Conservation (phyloP, 2,113 vertebrate species). For the Heterochromis multidens region DNA sequence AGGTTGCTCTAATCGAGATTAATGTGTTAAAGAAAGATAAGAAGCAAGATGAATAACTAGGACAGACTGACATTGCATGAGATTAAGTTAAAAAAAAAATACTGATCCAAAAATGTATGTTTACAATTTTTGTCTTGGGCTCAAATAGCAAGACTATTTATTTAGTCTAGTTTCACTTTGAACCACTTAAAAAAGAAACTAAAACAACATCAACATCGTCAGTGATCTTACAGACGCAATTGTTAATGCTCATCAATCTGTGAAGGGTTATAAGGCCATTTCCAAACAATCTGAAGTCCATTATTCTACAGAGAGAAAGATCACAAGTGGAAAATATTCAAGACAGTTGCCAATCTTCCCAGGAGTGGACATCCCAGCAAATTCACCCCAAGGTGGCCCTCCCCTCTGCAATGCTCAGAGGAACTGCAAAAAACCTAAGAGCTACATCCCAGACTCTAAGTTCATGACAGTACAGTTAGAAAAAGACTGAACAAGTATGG, state of each 20-base stretch:
- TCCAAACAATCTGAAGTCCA: not conserved
- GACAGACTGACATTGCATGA: not conserved
- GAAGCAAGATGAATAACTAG: not conserved
- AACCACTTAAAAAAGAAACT: not conserved
- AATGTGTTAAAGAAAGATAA: conserved; percentile 12
- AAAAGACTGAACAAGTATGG: not conserved
- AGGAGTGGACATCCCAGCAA: not conserved
- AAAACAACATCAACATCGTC: not conserved
- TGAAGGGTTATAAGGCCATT: not conserved
- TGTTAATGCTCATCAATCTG: not conserved
- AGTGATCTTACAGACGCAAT: not conserved
- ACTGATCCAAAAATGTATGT: not conserved
- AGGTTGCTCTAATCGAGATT: not conserved
- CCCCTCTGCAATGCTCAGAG: not conserved
- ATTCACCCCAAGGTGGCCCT: not conserved
- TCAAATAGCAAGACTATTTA: not conserved
- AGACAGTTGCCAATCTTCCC: not conserved
- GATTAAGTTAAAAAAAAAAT: not conserved
- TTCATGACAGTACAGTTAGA: not conserved
- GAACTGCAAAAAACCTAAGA: not conserved
- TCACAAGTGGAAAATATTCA: not conserved
- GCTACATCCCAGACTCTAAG: not conserved
- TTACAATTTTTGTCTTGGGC: not conserved
- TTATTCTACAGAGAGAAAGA: not conserved
- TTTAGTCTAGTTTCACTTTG: not conserved